Evolutionary conservation across 2,797 vertebrate genomes (phyloP), one percentile per base, ranked within the genome.

Genomic region (Botia kubotai): DNA sequence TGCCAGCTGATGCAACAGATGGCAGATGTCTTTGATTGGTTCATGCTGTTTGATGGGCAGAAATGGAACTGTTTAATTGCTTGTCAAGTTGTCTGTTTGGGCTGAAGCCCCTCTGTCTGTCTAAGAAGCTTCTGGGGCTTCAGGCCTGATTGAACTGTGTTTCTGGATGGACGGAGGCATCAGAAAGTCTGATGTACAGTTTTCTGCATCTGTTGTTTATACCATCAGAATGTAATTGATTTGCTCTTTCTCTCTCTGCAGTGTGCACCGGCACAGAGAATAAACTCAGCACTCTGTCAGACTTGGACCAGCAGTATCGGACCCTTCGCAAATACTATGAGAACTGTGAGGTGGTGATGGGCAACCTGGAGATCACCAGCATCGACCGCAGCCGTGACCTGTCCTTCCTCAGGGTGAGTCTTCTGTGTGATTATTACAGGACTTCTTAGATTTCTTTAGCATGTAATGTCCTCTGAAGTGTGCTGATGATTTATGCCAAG

Each of bases 301-400:
- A 98, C 90, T 93, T 97, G 91, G 97, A 99, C 80, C 97, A 99
- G 90, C 97, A 98, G 89, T 99, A 98, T 82, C 95, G 96, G 65
- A 96, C 96, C 74, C 89, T 99, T 86, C 96, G 96, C 88, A 99
- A 97, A 88, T 97, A 97, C 92, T 99, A 98, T 79, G 97, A 98
- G 87, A 98, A 97, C 93, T 99, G 97, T 0, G 97, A 99, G 89
- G 97, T 99, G 0, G 97, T 99, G 53, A 99, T 99, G 97, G 97
- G 97, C 67, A 99, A 99, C 93, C 94, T 99, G 82, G 97, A 99
- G 92, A 98, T 99, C 91, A 99, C 97, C 83, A 98, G 96, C 94
- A 98, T 98, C 0, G 97, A 97, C 89, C 97, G 95, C 89, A 97
- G 95, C 87, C 92, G 96, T 23, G 95, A 99, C 91, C 96, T 99